Base-by-base conservation (phyloP, 2,888 invertebrate genomes). In the Ophraella communa region DNA sequence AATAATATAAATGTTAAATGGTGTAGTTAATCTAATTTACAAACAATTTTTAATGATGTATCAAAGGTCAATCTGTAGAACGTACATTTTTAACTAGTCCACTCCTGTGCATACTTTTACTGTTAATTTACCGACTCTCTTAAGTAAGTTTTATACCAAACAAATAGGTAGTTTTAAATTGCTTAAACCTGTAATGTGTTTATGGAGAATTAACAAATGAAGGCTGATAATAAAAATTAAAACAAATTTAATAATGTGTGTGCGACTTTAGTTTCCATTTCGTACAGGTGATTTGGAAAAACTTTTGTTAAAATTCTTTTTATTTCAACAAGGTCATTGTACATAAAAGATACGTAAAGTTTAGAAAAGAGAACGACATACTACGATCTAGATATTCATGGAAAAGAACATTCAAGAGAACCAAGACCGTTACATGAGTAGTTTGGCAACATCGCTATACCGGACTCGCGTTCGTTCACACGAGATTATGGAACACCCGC, bases 391-490 rank as follows among this genome's bases (percentile, higher is more conserved):
- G 77, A 77, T 78, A 78, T 72, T 73, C 76, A 74, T 70, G 76
- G 72, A 76, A 71, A 76, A 77, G 77, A 77, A 78, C 77, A 74
- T 71, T 72, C 52, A 69, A 70, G 49, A 74, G 74, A 75, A 73
- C 73, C 68, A 73, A 76, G 79, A 80, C 81, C 80, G 80, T 80
- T 81, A 80, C 78, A 68, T 72, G 62, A 63, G 62, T 67, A 70
- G 76, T 60, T 63, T 71, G 81, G 79, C 81, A 81, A 80, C 79
- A 56, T 20, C 70, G 79, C 73, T 66, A 68, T 71, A 72, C 75
- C 73, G 74, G 74, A 78, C 76, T 76, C 67, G 77, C 77, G 79
- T 79, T 79, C 80, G 80, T 81, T 81, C 80, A 80, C 80, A 79
- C 77, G 77, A 76, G 77, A 78, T 69, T 69, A 65, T 69, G 63